phyloP scores from a whole-genome alignment of 1,140 invertebrate genomes.

The Dendrolimus punctatus region DNA sequence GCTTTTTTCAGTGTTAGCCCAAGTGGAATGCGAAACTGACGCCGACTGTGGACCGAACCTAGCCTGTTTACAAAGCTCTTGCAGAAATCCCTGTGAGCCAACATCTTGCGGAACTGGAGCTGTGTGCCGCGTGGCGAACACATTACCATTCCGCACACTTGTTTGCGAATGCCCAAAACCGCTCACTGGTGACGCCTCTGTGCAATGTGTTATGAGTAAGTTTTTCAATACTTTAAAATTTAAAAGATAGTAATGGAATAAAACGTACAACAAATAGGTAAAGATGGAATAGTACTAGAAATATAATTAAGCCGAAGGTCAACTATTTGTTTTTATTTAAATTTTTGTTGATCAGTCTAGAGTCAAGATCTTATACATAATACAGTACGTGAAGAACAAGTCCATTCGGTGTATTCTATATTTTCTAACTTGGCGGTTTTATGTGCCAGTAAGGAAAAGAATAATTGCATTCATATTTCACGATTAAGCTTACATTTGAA shows the following conservation, averaged over 20 bases:
- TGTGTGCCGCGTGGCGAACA: conserved; percentile 86
- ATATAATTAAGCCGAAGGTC: no score
- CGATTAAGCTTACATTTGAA: no score
- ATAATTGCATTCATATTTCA: no score
- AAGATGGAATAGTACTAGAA: no score
- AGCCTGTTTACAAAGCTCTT: conserved; percentile 86
- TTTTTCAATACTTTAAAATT: conserved; percentile 5
- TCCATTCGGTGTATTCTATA: no score
- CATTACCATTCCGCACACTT: conserved; percentile 89
- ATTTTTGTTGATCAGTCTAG: no score
- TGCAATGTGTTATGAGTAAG: conserved; percentile 84
- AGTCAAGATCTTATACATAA: no score
- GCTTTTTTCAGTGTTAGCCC: conserved; percentile 11
- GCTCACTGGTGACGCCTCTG: conserved; percentile 87
- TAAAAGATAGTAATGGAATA: background rate
- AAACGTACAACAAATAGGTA: background rate
- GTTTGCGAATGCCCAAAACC: conserved; percentile 88
- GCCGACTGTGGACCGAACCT: conserved; percentile 88
- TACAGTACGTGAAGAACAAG: no score
- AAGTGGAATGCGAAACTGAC: conserved; percentile 81
- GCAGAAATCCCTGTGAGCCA: conserved; percentile 87
- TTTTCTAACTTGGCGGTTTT: no score
- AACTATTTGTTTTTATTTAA: no score
- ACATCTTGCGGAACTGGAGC: conserved; percentile 87
- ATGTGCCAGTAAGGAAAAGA: no score